Evolutionary conservation across 2,888 invertebrate genomes (phyloP), one percentile per base, ranked within the genome.

Genomic region (Idaea aversata): DNA sequence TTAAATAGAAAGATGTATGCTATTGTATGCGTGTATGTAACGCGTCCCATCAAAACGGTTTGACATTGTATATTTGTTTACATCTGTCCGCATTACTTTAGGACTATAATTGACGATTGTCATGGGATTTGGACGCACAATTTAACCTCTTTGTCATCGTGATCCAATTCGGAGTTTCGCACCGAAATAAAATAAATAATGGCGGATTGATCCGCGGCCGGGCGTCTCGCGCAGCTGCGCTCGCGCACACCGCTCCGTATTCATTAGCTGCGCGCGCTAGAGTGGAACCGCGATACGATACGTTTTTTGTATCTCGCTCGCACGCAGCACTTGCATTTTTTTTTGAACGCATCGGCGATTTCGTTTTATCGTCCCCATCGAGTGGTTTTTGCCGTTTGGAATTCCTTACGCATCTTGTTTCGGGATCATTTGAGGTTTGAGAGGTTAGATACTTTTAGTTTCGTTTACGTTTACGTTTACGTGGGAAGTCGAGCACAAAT

Each of bases 141-240:
- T 93, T 93, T 89, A 89, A 90, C 89, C 83, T 90, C 89, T 88
- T 90, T 90, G 92, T 91, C 86, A 81, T 85, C 82, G 79, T 88
- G 89, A 91, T 91, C 90, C 90, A 91, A 90, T 91, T 91, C 86
- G 83, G 81, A 73, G 84, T 88, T 90, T 91, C 89, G 89, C 90
- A 88, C 91, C 89, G 87, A 88, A 90, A 88, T 89, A 88, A 90
- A 90, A 92, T 90, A 92, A 90, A 91, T 91, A 91, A 91, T 90
- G 88, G 88, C 85, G 86, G 88, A 88, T 84, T 83, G 84, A 82
- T 81, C 80, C 76, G 81, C 77, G 75, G 76, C 25, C 25, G 25
- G 25, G 76, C 75, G 79, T 76, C 75, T 79, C 79, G 80, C 80
- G 89, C 91, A 90, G 90, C 89, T 88, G 91, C 91, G 88, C 83